Evolutionary conservation across 2,113 vertebrate genomes (phyloP), one percentile per base, ranked within the genome.

Genomic region (Apodemus speciosus): DNA sequence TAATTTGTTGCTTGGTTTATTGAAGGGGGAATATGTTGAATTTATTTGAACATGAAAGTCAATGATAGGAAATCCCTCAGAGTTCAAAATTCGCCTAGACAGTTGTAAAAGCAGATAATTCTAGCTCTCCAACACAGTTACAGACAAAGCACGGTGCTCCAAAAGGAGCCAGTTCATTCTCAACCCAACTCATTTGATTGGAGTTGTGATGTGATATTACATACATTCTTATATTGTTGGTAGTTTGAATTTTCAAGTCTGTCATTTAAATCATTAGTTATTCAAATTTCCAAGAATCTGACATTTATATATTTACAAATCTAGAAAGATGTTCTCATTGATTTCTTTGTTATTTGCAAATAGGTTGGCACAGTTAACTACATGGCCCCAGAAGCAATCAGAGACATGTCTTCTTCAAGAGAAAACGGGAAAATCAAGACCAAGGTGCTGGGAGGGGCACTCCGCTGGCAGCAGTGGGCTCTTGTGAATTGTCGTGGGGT

Each of bases 311-410:
- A 92, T 92, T 89, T 9, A 80, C 73, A 93, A 53, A 87, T 46
- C n/a, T 60, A 95, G 43, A 95, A 83, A 93, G 75, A 15, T 77
- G 32, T 71, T 95, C 93, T 91, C 62, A 88, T 51, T 95, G 62
- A 92, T 85, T 85, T 68, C 83, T 85, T 87, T 97, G 2, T 94
- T 93, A 21, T 79, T 97, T 96, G 80, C 64, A 94, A 85, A 69
- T 96, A 99, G 99, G 98, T 99, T 77, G 99, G 99, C 88, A 99
- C 99, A 32, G 97, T 99, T 95, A 99, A 99, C 98, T 99, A 99
- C 43, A 99, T 99, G 99, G 98, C 99, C 27, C 99, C 99, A 2
- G 99, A 99, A 97, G 99, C 99, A 94, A 99, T 99, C 97, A 99
- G 98, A 98, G 99, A 99, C 96, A 99, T 98, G 35, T 99, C 99